phyloP scores from a whole-genome alignment of 2,797 vertebrate genomes.

The Acrocephalus scirpaceus region DNA sequence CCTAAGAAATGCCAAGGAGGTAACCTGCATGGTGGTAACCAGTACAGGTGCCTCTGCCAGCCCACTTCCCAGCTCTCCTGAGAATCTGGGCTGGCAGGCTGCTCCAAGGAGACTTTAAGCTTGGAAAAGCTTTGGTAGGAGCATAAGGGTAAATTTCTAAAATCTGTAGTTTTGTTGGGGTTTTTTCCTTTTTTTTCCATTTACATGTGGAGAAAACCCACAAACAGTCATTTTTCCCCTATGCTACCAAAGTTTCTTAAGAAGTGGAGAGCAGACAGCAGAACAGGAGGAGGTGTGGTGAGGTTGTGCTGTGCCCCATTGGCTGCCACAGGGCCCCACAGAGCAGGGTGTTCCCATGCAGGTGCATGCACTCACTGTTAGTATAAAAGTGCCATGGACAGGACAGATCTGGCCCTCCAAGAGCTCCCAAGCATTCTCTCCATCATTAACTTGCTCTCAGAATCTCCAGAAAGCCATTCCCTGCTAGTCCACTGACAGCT shows the following conservation, averaged over 20 bases:
- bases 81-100: background rate
- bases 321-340: background rate
- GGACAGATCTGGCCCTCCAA: background rate
- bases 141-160: background rate
- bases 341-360: background rate
- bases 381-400: background rate
- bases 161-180: rapidly evolving
- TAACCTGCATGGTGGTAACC: background rate
- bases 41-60: background rate
- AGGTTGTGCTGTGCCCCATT: background rate
- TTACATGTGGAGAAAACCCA: background rate
- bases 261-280: background rate
- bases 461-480: background rate
- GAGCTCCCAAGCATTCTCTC: background rate
- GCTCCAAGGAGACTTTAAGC: background rate
- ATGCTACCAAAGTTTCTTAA: background rate
- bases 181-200: background rate
- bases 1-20: background rate
- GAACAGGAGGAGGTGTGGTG: background rate
- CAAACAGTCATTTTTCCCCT: rapidly evolving
- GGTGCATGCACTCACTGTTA: background rate
- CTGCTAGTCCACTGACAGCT: background rate
- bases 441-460: background rate
- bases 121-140: background rate
- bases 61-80: background rate